A percentile compares a stretch with the other conserved stretches of the same genome.
phyloP scores from a whole-genome alignment of 2,113 vertebrate genomes.

The Chaetops frenatus region DNA sequence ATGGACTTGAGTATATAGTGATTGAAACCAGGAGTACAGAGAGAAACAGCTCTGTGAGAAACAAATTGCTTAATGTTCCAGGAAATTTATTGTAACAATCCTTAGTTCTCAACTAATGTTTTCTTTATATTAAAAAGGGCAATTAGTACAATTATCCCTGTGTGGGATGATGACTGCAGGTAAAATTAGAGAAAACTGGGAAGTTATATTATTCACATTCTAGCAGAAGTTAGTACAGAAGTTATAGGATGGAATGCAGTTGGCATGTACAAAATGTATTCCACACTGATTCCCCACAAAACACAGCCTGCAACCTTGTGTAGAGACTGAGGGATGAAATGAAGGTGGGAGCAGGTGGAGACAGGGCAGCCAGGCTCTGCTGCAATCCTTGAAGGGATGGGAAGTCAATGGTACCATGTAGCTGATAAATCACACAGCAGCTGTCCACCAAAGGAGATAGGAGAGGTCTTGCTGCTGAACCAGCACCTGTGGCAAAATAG shows the following conservation, averaged over 20 bases:
- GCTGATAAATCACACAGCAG: background rate
- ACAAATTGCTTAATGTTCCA: background rate
- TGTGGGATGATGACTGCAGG: background rate
- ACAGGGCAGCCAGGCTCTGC: background rate
- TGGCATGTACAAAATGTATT: background rate
- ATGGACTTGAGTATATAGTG: background rate
- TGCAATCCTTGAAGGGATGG: background rate
- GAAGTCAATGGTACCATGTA: accelerated
- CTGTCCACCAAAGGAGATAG: background rate
- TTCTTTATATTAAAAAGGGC: background rate
- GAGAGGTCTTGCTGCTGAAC: background rate
- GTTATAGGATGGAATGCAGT: background rate
- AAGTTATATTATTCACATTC: background rate
- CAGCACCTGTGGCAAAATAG: background rate
- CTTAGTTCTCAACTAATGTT: background rate
- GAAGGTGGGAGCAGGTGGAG: background rate
- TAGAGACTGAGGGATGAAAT: background rate
- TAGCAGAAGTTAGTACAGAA: background rate
- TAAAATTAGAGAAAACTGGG: background rate
- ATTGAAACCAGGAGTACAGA: background rate
- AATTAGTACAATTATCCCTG: background rate
- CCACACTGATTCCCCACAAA: background rate
- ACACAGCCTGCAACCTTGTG: background rate
- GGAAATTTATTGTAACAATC: background rate
- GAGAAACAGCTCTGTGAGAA: background rate